Evolutionary conservation across 2,113 vertebrate species (phyloP).

Genomic region (Macroglossus sobrinus): DNA sequence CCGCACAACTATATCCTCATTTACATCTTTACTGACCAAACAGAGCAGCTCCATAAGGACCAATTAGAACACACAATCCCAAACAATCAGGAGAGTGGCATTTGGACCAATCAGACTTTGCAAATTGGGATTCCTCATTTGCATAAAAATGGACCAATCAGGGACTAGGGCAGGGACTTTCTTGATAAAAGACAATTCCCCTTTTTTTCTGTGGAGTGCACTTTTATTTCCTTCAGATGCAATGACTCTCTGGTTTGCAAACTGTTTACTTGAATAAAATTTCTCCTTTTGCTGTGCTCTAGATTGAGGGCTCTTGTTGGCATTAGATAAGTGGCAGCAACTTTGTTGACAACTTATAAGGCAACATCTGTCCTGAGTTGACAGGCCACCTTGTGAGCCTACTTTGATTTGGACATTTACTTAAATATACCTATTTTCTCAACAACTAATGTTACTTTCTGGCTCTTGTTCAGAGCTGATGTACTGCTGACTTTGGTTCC

Average conservation of each 20-base stretch:
- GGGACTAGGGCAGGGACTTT: neutral
- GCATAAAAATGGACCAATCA: neutral
- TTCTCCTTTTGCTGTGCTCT: neutral
- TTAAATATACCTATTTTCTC: slow-evolving; percentile 13
- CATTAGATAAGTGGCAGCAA: neutral
- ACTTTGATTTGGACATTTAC: neutral
- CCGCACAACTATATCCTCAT: neutral
- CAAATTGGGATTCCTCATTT: neutral
- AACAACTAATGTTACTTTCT: neutral
- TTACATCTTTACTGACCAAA: neutral
- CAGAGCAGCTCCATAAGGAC: neutral
- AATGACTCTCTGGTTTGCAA: neutral
- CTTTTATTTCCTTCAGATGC: neutral
- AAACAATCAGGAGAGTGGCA: neutral
- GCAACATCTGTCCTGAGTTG: neutral
- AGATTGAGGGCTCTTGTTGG: neutral
- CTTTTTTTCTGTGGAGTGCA: neutral
- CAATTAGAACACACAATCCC: neutral
- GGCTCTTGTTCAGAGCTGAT: neutral
- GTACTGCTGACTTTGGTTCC: neutral
- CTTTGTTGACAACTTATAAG: neutral
- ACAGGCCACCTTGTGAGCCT: neutral
- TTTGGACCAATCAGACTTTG: neutral
- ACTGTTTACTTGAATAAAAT: neutral
- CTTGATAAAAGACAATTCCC: neutral